These are phyloP conservation scores for Manis crassicaudata DNA, from an alignment of 2,797 vertebrate genomes.

Conservation along the genomic window DNA sequence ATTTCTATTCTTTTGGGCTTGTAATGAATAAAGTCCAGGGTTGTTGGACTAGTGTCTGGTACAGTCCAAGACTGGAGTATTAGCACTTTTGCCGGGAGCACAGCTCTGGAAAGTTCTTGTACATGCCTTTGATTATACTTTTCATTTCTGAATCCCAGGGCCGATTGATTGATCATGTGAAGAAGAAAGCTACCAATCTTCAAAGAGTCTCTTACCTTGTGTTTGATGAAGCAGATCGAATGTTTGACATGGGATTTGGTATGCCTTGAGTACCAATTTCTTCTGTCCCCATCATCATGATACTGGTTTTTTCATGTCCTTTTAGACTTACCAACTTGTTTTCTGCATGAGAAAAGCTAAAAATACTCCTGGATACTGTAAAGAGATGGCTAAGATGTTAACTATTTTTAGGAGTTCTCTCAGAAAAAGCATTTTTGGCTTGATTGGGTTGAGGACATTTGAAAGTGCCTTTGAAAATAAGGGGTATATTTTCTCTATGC, in stretches of 20 bases:
- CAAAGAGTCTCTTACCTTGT: conserved; percentile 98
- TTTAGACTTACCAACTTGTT: neutral
- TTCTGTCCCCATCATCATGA: neutral
- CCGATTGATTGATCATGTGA: conserved; percentile 98
- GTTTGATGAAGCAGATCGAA: conserved; percentile 99
- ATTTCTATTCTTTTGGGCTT: neutral
- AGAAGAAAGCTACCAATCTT: conserved; percentile 99
- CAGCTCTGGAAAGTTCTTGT: conserved; percentile 38
- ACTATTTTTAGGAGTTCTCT: conserved; percentile 42
- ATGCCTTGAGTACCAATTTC: conserved; percentile 76
- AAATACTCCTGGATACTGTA: neutral
- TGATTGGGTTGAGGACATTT: conserved; percentile 16
- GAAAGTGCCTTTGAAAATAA: neutral
- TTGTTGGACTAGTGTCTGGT: neutral
- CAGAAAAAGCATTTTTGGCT: neutral
- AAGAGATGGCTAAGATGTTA: neutral
- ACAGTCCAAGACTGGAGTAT: neutral
- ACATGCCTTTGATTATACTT: conserved; percentile 47
- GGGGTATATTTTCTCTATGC: neutral
- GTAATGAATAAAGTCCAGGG: neutral
- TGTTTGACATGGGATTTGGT: conserved; percentile 99
- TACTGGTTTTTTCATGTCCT: neutral
- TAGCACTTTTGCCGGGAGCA: neutral
- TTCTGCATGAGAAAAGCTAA: conserved; percentile 42
- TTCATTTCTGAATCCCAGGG: conserved; percentile 87